phyloP scores from a whole-genome alignment of 2,888 invertebrate species.

The Eupithecia insigniata region DNA sequence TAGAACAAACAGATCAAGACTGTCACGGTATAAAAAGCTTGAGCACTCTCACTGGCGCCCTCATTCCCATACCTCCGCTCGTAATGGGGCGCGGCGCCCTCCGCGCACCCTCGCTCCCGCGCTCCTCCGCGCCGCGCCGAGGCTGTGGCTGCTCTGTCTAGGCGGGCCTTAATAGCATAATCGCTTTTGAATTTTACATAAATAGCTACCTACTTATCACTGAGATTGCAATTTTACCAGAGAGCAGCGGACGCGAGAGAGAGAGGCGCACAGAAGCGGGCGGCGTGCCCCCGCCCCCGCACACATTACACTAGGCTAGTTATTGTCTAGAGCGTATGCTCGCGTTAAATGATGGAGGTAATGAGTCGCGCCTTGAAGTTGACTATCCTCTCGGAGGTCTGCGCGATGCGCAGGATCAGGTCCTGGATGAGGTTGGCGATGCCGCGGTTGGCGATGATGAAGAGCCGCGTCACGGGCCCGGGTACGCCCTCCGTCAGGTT shows the following conservation, averaged over 20 bases:
- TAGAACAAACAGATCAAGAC: constrained; percentile 80
- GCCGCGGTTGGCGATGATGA: constrained; percentile 94
- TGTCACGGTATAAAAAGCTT: constrained; percentile 80
- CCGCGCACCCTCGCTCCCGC: constrained; percentile 21
- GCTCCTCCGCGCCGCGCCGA: neutral
- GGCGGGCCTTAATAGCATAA: neutral
- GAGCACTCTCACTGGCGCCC: constrained; percentile 56
- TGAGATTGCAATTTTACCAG: neutral
- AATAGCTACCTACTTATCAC: constrained; percentile 3
- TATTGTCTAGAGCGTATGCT: constrained; percentile 62
- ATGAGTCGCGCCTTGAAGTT: constrained; percentile 96
- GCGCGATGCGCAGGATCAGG: constrained; percentile 93
- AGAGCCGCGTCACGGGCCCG: constrained; percentile 93
- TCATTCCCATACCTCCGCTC: too few relatives aligned
- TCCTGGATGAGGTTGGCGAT: constrained; percentile 94
- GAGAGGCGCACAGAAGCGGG: neutral
- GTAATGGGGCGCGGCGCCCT: neutral
- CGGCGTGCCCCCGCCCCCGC: constrained; percentile 17
- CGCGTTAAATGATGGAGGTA: constrained; percentile 92
- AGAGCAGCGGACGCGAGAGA: neutral
- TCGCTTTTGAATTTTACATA: neutral
- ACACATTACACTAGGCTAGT: constrained; percentile 54
- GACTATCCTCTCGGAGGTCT: constrained; percentile 95
- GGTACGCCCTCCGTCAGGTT: constrained; percentile 92
- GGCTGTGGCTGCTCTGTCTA: neutral